Conservation (phyloP, 2,113 vertebrate genomes). For the Apus apus region DNA sequence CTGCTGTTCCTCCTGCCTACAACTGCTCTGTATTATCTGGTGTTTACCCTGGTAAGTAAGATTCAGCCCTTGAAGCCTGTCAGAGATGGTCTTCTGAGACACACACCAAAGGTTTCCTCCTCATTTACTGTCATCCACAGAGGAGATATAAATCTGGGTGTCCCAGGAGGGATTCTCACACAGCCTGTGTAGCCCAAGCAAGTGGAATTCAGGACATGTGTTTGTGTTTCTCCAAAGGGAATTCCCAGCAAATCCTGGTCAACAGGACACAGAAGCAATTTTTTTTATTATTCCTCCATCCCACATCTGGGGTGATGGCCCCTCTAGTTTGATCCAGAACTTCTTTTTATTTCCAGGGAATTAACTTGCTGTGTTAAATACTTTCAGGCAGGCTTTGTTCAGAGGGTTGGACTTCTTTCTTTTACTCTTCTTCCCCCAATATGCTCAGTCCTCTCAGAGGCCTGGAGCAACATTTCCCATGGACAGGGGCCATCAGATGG, state of each 20-base stretch:
- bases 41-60: conserved; percentile 96
- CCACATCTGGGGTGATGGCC: neutral
- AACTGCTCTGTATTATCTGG: conserved; percentile 94
- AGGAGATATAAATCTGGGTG: neutral
- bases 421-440: neutral
- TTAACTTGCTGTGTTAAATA: neutral
- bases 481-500: neutral
- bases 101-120: neutral
- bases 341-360: neutral
- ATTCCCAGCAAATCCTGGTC: neutral
- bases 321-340: neutral
- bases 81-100: neutral
- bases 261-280: neutral
- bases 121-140: neutral
- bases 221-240: neutral
- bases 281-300: neutral
- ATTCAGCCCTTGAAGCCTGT: neutral
- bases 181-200: neutral
- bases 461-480: neutral
- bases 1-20: conserved; percentile 95
- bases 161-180: neutral
- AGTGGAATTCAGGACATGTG: neutral
- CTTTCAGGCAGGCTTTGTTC: neutral
- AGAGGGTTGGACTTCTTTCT: neutral
- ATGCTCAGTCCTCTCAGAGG: neutral